phyloP scores from a whole-genome alignment of 2,888 invertebrate species.

The Leptopilina myrica region DNA sequence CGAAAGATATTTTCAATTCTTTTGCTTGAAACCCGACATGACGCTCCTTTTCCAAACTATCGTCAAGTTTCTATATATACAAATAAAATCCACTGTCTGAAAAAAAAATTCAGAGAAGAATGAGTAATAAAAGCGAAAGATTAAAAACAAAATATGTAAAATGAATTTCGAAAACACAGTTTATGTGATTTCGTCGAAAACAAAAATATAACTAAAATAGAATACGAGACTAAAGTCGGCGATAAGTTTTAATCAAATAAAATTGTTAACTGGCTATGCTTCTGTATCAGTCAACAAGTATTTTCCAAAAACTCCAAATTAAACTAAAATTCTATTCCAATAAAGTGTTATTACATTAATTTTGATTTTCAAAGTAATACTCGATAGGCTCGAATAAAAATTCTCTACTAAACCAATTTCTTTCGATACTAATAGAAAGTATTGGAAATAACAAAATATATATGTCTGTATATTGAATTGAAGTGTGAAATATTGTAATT shows the following conservation, averaged over 20 bases:
- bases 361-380: too few relatives aligned
- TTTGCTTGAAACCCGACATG: neutral
- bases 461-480: neutral
- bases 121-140: conserved; percentile 6
- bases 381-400: too few relatives aligned
- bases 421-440: neutral
- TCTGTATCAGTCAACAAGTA: neutral
- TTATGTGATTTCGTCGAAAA: neutral
- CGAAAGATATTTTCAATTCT: conserved; percentile 10
- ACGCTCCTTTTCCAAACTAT: too few relatives aligned
- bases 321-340: neutral
- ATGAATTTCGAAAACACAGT: neutral
- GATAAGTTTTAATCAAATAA: conserved; percentile 12
- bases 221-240: neutral
- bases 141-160: neutral
- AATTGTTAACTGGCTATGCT: neutral
- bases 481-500: conserved; percentile 15
- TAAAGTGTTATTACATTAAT: too few relatives aligned
- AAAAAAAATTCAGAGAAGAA: neutral
- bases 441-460: neutral
- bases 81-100: neutral
- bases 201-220: neutral
- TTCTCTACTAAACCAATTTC: too few relatives aligned
- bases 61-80: too few relatives aligned
- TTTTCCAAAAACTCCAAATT: neutral